phyloP scores from a whole-genome alignment of 2,113 vertebrate genomes.

The Callorhinus ursinus region DNA sequence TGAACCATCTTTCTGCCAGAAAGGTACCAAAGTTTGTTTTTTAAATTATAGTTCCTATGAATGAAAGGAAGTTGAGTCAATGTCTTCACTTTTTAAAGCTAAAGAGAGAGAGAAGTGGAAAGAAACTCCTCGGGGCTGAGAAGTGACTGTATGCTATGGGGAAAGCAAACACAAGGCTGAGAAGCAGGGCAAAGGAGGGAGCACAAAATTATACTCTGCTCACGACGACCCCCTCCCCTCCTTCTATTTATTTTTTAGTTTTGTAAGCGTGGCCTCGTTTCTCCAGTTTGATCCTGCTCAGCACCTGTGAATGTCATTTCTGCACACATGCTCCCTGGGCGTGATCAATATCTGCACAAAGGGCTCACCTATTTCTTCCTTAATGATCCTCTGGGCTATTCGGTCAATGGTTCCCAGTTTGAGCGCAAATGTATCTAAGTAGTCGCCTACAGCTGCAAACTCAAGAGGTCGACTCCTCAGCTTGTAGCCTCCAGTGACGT shows the following conservation, averaged over 20 bases:
- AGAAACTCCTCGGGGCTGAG: background rate
- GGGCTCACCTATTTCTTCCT: conserved; percentile 94
- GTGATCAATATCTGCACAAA: background rate
- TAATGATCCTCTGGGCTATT: conserved; percentile 97
- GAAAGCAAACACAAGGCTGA: background rate
- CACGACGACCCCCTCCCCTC: background rate
- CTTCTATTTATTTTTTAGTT: too few species aligned
- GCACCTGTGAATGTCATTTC: background rate
- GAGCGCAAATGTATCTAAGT: conserved; percentile 95
- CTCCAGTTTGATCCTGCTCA: background rate
- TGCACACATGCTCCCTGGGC: background rate
- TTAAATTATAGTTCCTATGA: background rate
- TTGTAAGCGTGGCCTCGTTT: background rate
- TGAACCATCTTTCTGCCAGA: background rate
- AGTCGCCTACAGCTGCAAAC: conserved; percentile 94
- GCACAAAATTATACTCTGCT: background rate
- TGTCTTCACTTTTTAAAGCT: background rate
- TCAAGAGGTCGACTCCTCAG: conserved; percentile 93
- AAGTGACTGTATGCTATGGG: background rate
- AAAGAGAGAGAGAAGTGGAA: background rate
- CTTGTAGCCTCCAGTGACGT: conserved; percentile 96
- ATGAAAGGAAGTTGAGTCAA: background rate
- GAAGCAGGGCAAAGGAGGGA: background rate
- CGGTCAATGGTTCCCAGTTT: conserved; percentile 98
- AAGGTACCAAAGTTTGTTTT: background rate